Evolutionary conservation across 2,797 vertebrate species (phyloP), one percentile per base, ranked within the genome.

Genomic region (Hippoglossus hippoglossus): DNA sequence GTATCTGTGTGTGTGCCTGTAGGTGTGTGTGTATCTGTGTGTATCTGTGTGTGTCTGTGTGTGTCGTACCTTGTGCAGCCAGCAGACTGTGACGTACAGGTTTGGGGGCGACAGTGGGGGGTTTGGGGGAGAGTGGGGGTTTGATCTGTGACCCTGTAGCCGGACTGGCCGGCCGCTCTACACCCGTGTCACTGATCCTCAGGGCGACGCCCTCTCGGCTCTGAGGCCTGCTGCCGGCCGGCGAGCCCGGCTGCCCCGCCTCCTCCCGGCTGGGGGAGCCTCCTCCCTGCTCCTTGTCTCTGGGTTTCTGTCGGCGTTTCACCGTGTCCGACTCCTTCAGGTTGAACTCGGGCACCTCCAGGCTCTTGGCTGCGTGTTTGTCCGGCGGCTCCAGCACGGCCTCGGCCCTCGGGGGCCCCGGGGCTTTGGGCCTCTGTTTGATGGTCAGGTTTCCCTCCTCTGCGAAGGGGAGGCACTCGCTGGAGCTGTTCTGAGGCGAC

Each of bases 361-460:
- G 67, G 28, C 9, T 81, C 62, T 79, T 82, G 67, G 75, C 34
- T 1, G 25, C 63, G 2, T 18, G 2, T 34, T 80, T 87, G 19
- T 90, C 90, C 0, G 83, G 89, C 4, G 86, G 87, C 62, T 93
- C 87, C 0, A 11, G 73, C 16, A 0, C 31, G 0, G 0, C 84
- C 56, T 96, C 94, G 0, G 92, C 86, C 76, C 93, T 90, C 6
- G 92, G 93, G 0, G 92, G 80, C 54, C 93, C 77, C 41, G 95
- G 86, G 1, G 93, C 94, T 87, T 98, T 98, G 0, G 98, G 97
- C 24, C 97, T 92, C 92, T 99, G 98, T 72, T 99, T 99, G 89
- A 99, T 99, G 58, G 98, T 99, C 79, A 99, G 92, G 80, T 98
- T 98, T 12, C 98, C 98, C 87, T 99, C 98, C 80, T 99, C 97